phyloP scores from a whole-genome alignment of 2,888 invertebrate species.

The Sabellastarte sp. region DNA sequence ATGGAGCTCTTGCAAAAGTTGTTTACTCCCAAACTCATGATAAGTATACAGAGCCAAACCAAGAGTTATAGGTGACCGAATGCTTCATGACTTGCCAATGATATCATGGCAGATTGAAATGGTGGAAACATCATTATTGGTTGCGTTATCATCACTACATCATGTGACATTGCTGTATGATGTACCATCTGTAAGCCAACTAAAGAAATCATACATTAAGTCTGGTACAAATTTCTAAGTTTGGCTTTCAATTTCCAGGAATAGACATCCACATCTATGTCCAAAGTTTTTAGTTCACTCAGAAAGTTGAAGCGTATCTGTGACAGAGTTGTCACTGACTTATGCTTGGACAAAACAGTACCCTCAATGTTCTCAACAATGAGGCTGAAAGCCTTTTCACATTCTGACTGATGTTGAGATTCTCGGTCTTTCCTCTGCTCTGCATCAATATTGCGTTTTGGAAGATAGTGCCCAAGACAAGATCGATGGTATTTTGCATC shows the following conservation, averaged over 20 bases:
- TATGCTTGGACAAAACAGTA: constrained; percentile 1
- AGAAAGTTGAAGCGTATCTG: too few relatives aligned
- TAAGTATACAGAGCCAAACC: too few relatives aligned
- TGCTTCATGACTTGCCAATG: too few relatives aligned
- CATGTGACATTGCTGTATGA: background rate
- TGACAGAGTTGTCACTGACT: too few relatives aligned
- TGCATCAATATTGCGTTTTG: constrained; percentile 6
- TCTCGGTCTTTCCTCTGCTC: background rate
- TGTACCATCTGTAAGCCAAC: background rate
- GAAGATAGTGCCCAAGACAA: constrained; percentile 1
- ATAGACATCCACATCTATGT: too few relatives aligned
- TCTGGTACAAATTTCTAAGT: constrained; percentile 4
- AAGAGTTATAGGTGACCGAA: too few relatives aligned
- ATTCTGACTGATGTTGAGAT: background rate
- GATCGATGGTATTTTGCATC: constrained; percentile 7
- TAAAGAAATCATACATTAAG: constrained; percentile 3
- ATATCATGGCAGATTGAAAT: background rate
- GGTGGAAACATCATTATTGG: background rate
- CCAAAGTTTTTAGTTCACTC: too few relatives aligned
- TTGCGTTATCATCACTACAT: too few relatives aligned
- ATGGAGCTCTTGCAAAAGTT: too few relatives aligned
- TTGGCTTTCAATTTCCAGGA: too few relatives aligned
- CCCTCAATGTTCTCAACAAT: background rate
- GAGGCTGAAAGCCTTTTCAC: background rate
- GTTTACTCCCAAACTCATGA: too few relatives aligned